Percentiles rank a stretch among this genome's conserved stretches.
These are phyloP conservation scores for Mesocricetus auratus DNA, from an alignment of 2,113 vertebrate species.

Conservation along the genomic window DNA sequence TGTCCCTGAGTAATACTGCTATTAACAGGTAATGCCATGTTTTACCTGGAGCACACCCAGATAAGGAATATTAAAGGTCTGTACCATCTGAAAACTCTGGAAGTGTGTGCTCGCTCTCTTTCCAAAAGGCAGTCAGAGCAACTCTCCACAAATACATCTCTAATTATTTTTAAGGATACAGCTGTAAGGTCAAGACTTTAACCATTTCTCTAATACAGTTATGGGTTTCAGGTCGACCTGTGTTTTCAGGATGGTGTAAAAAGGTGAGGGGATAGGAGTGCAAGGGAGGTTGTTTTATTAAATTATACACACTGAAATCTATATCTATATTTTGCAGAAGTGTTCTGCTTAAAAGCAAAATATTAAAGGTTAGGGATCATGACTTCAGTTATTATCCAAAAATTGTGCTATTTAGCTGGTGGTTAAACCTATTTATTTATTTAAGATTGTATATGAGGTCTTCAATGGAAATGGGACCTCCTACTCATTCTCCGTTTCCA, in stretches of 20 bases:
- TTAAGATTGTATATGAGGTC: conserved; percentile 56
- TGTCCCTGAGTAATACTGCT: not conserved
- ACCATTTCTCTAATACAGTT: not conserved
- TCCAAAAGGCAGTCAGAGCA: not conserved
- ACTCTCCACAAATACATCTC: not conserved
- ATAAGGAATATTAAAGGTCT: not conserved
- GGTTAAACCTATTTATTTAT: conserved; percentile 50
- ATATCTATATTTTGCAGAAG: not conserved
- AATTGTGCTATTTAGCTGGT: conserved; percentile 52
- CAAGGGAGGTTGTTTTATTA: not conserved
- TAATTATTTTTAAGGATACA: not conserved
- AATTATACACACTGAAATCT: not conserved
- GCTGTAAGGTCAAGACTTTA: conserved; percentile 35
- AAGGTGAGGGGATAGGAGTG: no score
- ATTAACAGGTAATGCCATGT: not conserved
- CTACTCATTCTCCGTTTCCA: conserved; percentile 79
- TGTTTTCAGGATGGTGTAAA: not conserved
- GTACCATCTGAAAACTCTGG: not conserved
- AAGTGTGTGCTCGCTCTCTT: not conserved
- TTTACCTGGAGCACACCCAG: not conserved
- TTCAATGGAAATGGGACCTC: conserved; percentile 79
- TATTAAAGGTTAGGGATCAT: not conserved
- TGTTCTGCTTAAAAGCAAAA: conserved; percentile 39
- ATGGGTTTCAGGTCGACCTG: not conserved
- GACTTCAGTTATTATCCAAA: not conserved